phyloP scores from a whole-genome alignment of 2,797 vertebrate species.

The Diceros bicornis region DNA sequence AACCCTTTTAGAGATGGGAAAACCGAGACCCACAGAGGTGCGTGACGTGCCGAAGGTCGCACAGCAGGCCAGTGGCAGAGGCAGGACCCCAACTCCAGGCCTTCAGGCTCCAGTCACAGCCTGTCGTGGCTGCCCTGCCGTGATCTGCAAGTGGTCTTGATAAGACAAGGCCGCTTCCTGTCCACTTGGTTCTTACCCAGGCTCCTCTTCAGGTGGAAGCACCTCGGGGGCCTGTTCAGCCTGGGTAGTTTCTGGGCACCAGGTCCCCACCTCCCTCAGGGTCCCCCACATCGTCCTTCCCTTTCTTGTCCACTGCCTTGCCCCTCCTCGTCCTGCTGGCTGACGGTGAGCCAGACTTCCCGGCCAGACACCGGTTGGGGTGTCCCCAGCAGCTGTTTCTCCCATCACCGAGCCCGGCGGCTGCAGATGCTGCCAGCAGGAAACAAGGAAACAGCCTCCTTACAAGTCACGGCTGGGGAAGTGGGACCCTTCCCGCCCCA shows the following conservation, averaged over 20 bases:
- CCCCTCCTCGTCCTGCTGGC: conserved; percentile 19
- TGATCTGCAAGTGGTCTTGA: conserved; percentile 13
- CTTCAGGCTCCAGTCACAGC: neutral
- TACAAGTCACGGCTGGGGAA: conserved; percentile 72
- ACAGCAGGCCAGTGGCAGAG: neutral
- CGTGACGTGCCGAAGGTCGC: neutral
- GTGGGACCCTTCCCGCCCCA: conserved; percentile 67
- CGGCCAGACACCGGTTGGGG: conserved; percentile 78
- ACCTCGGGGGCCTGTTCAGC: neutral
- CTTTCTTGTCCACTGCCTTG: neutral
- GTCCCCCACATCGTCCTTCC: neutral
- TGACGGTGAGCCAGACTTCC: conserved; percentile 73
- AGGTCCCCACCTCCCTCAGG: neutral
- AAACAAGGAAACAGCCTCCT: conserved; percentile 79
- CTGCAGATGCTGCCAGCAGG: conserved; percentile 72
- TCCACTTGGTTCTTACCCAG: neutral
- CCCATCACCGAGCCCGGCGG: conserved; percentile 62
- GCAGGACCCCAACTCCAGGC: neutral
- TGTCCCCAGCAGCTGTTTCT: conserved; percentile 85
- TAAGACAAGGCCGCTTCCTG: neutral
- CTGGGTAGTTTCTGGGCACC: neutral
- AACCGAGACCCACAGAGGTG: neutral
- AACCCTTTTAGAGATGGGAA: neutral
- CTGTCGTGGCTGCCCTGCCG: neutral
- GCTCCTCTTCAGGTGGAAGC: neutral